Evolutionary conservation across 2,797 vertebrate species (phyloP), one percentile per base, ranked within the genome.

Genomic region (Limnodromus scolopaceus): DNA sequence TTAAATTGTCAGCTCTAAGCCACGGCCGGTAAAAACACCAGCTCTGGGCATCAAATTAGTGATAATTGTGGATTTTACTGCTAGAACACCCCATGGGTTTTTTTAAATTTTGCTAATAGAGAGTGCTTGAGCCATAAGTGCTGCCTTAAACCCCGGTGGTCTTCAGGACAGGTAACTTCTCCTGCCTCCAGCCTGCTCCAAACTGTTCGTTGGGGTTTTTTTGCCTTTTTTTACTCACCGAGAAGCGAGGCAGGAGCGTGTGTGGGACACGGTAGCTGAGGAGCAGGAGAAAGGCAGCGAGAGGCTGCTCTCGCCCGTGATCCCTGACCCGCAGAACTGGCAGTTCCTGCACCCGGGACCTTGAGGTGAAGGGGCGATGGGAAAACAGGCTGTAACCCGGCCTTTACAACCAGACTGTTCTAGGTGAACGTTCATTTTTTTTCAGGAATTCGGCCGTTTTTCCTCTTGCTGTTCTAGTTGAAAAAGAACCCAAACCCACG

Each of bases 21-120:
- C 19, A 1, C 3, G 13, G 19, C 45, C 4, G 18, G 24, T n/a
- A 24, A 48, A 32, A 6, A 8, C 34, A 9, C 24, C 0, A 0
- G 20, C 30, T 60, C 28, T 19, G 70, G 32, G 69, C 7, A 2
- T 12, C 30, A 5, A 41, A 22, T 39, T 34, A 10, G 39, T 6
- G 2, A 4, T 15, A 16, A 23, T 10, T 1, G 6, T 13, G 63
- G 55, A 13, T 76, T 48, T 41, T 34, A 41, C 41, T 48, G 34
- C 61, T 34, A 4, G 34, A 30, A 6, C 30, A 3, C n/a, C 27
- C 45, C 0, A 6, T 39, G 28, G 10, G 25, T 3, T 32, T 61
- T 18, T 19, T 16, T 32, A 53, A 75, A 27, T 39, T 53, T 36
- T 34, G 20, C 63, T 36, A 10, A 25, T 15, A 19, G 43, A 60